Conservation (phyloP, 2,888 invertebrate genomes). For the Protodeltote pygarga region DNA sequence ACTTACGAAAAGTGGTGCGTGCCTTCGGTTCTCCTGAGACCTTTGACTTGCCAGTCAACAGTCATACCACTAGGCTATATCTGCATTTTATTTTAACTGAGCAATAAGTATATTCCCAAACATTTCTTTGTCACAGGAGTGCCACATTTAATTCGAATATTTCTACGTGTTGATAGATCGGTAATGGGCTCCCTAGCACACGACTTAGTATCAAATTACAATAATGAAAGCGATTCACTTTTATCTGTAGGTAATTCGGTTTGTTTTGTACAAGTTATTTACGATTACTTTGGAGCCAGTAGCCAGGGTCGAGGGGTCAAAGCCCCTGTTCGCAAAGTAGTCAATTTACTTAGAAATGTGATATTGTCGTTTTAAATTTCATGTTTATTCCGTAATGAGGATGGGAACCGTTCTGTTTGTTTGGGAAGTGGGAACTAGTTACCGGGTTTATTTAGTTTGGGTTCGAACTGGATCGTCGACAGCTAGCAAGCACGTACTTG, state of each 20-base stretch:
- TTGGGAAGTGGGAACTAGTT: constrained; percentile 12
- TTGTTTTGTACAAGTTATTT: constrained; percentile 38
- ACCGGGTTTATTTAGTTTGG: too few relatives aligned
- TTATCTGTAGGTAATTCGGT: constrained; percentile 17
- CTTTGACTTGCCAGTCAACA: too few relatives aligned
- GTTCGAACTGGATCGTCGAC: too few relatives aligned
- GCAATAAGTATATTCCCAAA: too few relatives aligned
- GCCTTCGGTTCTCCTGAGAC: too few relatives aligned
- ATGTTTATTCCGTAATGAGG: constrained; percentile 29
- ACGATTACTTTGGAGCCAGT: constrained; percentile 18
- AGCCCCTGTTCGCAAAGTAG: constrained; percentile 39
- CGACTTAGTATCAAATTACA: not conserved
- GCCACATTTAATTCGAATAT: too few relatives aligned
- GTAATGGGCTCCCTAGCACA: not conserved
- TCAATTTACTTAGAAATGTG: constrained; percentile 37
- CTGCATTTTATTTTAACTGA: too few relatives aligned
- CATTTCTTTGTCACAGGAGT: too few relatives aligned
- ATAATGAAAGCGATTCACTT: constrained; percentile 7
- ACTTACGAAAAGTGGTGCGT: too few relatives aligned
- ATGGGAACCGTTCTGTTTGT: constrained; percentile 22
- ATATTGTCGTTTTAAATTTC: constrained; percentile 39
- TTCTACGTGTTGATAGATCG: too few relatives aligned
- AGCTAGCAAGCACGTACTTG: too few relatives aligned
- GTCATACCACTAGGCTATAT: too few relatives aligned
- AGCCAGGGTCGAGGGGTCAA: constrained; percentile 41